phyloP scores from a whole-genome alignment of 2,888 invertebrate species.

The Eubasilissa splendida region DNA sequence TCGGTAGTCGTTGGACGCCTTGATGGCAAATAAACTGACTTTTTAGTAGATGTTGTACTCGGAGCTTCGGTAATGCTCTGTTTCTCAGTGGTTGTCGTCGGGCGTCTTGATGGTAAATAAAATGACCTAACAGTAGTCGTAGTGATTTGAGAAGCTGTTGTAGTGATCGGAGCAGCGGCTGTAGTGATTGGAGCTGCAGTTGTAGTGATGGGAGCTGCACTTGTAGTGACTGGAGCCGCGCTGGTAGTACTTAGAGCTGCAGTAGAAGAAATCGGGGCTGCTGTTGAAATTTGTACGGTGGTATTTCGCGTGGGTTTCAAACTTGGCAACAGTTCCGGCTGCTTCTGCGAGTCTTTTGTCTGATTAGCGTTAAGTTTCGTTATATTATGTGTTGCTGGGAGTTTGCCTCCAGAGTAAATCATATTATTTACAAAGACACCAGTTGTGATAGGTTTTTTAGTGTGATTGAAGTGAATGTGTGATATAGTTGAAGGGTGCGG shows the following conservation, averaged over 20 bases:
- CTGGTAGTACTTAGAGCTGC: slow-evolving; percentile 33
- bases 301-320: slow-evolving; percentile 59
- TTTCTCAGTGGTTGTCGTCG: neutral
- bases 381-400: neutral
- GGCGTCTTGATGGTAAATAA: neutral
- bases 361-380: slow-evolving; percentile 7
- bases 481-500: slow-evolving; percentile 43
- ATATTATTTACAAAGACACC: slow-evolving; percentile 50
- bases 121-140: neutral
- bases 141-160: neutral
- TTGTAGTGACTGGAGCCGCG: slow-evolving; percentile 32
- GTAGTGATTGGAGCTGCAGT: neutral
- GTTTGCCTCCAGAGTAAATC: slow-evolving; percentile 25
- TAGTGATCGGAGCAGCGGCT: neutral
- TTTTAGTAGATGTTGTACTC: neutral
- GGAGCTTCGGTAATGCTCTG: neutral
- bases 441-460: slow-evolving; percentile 52
- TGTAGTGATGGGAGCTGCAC: slow-evolving; percentile 53
- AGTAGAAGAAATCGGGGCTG: too few species aligned
- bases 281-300: neutral
- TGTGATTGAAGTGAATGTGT: slow-evolving; percentile 23
- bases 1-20: slow-evolving; percentile 13
- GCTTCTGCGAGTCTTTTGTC: slow-evolving; percentile 64
- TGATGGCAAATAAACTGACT: neutral
- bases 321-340: slow-evolving; percentile 47